Conservation (phyloP, 2,888 invertebrate genomes). For the Choreutis nemorana region DNA sequence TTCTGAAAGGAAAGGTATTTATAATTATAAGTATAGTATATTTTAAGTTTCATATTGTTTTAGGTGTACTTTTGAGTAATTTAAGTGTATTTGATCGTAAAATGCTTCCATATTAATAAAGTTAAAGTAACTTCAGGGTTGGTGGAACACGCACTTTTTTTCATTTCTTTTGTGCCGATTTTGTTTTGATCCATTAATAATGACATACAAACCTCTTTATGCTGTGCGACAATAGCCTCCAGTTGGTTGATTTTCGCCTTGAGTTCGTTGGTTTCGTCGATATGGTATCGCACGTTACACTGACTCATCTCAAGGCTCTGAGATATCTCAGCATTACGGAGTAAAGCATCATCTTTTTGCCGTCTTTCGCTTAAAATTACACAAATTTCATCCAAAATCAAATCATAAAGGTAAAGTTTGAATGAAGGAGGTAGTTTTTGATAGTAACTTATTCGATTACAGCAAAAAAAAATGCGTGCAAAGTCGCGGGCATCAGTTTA, state of each 20-base stretch:
- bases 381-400: too few relatives aligned
- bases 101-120: too few relatives aligned
- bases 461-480: too few relatives aligned
- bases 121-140: too few relatives aligned
- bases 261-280: conserved; percentile 69
- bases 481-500: too few relatives aligned
- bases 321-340: conserved; percentile 84
- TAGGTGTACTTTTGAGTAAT: not conserved
- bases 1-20: conserved; percentile 30
- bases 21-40: conserved; percentile 12
- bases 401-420: too few relatives aligned
- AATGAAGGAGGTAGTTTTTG: too few relatives aligned
- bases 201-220: conserved; percentile 58
- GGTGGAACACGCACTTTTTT: too few relatives aligned
- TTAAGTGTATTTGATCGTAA: not conserved
- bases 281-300: conserved; percentile 75
- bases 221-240: conserved; percentile 61
- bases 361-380: conserved; percentile 72
- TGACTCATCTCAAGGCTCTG: conserved; percentile 80
- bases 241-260: conserved; percentile 62
- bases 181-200: too few relatives aligned
- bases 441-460: too few relatives aligned
- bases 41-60: not conserved
- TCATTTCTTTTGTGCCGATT: too few relatives aligned
- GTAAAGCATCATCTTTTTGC: conserved; percentile 77